phyloP scores from a whole-genome alignment of 2,113 vertebrate species.

The cat (Felis catus) region F.catus_Fca126_mat1.0 CM031423.1:92024001-92024500 shows the following conservation, averaged over 20 bases:
- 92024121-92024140: rapidly evolving
- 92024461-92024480: neutral
- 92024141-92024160: rapidly evolving
- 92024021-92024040: rapidly evolving
- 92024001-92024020: neutral
- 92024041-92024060: neutral
- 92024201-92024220: rapidly evolving
- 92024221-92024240: neutral
- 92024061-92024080: neutral
- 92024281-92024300: no score
- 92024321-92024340: neutral
- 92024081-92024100: rapidly evolving
- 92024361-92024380: neutral
- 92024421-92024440: neutral
- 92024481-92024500: neutral
- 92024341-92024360: neutral
- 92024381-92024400: neutral
- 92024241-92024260: rapidly evolving
- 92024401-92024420: neutral
- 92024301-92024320: neutral
- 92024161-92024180: rapidly evolving
- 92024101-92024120: neutral
- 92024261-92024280: rapidly evolving
- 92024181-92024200: neutral
- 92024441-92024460: neutral